Base-by-base conservation (phyloP, 1,140 invertebrate genomes). In the Ladona fulva region DNA sequence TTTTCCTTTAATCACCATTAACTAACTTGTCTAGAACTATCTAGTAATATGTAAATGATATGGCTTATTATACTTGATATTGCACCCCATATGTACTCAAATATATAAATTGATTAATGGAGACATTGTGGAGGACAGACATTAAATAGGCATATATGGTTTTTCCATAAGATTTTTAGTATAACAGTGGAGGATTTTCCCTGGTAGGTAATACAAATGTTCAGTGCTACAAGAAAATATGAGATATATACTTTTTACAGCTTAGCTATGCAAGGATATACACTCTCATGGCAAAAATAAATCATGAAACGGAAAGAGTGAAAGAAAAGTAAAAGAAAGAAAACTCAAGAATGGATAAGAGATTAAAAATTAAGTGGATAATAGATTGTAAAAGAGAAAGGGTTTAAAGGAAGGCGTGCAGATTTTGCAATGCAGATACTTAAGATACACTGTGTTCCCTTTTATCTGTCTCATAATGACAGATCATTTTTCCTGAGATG, bases 21-120 rank as follows among this genome's bases (percentile, higher is more conserved):
- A 66, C 52, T 66, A 66, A 66, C n/a, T 16, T 22, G 16, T 22
- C 52, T 66, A 66, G 14, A 16, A 66, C 52, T 66, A 66, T 66
- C 52, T 66, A 66, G n/a, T 66, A 66, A 6, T 66, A 66, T 66
- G 52, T 66, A 66, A 66, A 66, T 66, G 52, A 66, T 66, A 66
- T 66, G 52, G 52, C 52, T 66, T 66, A 66, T 66, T 66, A 66
- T 66, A 66, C n/a, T 66, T 66, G 52, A 66, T 66, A 66, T 66
- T 66, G 3, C n/a, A 22, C 52, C 52, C 52, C 52, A 66, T 19
- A 66, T 66, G 52, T 66, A 66, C 52, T 66, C 52, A 66, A 66
- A 66, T 66, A 6, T 66, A 22, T 66, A 19, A 66, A 66, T 66
- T 19, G 52, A 66, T 66, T 19, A 66, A 66, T 66, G 52, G 52